These are phyloP conservation scores for Dipodomys merriami DNA, from an alignment of 2,113 vertebrate genomes.

Conservation along the genomic window DNA sequence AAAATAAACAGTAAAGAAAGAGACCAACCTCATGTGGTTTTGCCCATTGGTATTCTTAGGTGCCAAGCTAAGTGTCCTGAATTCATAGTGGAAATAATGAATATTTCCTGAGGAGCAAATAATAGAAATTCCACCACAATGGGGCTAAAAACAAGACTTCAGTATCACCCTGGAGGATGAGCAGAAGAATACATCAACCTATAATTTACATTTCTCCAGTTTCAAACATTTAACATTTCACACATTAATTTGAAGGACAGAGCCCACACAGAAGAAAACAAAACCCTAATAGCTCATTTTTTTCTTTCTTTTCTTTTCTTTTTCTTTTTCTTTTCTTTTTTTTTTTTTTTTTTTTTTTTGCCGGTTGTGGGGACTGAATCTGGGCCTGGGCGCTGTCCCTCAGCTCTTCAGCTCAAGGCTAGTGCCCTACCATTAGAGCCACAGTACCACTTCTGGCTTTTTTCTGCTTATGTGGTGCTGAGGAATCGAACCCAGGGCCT, in stretches of 20 bases:
- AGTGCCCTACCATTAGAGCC: too few species aligned
- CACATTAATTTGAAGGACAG: neutral
- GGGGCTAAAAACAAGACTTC: neutral
- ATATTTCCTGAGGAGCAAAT: neutral
- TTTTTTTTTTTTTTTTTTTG: too few species aligned
- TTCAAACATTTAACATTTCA: neutral
- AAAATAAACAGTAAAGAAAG: neutral
- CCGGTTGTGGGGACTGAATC: too few species aligned
- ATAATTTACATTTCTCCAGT: neutral
- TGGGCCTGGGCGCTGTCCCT: too few species aligned
- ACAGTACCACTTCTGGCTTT: too few species aligned
- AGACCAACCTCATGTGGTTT: neutral
- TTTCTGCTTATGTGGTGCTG: too few species aligned
- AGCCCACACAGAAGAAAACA: neutral
- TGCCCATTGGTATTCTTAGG: neutral
- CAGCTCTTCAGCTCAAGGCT: too few species aligned
- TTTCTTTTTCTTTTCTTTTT: too few species aligned
- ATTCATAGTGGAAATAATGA: neutral
- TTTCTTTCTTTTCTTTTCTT: too few species aligned
- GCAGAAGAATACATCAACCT: neutral
- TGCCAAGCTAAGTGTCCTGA: neutral
- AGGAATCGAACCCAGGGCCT: too few species aligned
- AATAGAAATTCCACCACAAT: neutral
- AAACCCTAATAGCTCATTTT: neutral
- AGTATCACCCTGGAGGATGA: neutral